Conservation (phyloP, 2,113 vertebrate species). For the Ranitomeya imitator region DNA sequence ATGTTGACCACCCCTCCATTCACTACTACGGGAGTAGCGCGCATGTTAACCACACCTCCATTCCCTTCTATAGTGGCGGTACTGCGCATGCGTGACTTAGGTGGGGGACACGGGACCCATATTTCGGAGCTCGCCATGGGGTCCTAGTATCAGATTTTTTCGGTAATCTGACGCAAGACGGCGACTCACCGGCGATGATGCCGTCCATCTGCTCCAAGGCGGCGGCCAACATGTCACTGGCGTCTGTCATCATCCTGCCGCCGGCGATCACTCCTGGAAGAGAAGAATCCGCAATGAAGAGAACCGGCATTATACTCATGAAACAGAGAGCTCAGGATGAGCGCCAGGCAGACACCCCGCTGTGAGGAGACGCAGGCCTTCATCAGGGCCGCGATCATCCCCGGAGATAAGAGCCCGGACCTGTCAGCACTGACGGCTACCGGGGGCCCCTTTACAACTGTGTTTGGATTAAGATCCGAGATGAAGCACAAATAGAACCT, state of each 20-base stretch:
- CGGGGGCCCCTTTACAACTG: background rate
- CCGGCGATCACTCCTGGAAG: conserved; percentile 58
- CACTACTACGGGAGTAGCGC: too few species aligned
- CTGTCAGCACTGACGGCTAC: background rate
- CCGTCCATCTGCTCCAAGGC: conserved; percentile 99
- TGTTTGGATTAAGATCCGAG: conserved; percentile 1
- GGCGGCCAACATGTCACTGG: conserved; percentile 96
- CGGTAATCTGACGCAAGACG: background rate
- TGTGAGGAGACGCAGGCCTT: background rate
- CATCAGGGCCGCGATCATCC: background rate
- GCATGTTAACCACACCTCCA: too few species aligned
- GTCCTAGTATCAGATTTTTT: too few species aligned
- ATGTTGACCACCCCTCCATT: too few species aligned
- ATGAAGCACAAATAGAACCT: conserved; percentile 20
- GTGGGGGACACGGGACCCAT: too few species aligned
- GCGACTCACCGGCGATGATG: conserved; percentile 90
- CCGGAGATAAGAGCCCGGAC: background rate
- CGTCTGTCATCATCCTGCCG: conserved; percentile 93
- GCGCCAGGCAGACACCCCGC: too few species aligned
- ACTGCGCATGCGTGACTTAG: too few species aligned
- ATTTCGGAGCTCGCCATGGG: too few species aligned
- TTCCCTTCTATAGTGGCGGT: too few species aligned
- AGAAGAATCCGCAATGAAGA: background rate
- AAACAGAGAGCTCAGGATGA: background rate
- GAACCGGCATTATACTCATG: background rate